phyloP scores from a whole-genome alignment of 2,888 invertebrate species.

The Apocheima hispidaria region DNA sequence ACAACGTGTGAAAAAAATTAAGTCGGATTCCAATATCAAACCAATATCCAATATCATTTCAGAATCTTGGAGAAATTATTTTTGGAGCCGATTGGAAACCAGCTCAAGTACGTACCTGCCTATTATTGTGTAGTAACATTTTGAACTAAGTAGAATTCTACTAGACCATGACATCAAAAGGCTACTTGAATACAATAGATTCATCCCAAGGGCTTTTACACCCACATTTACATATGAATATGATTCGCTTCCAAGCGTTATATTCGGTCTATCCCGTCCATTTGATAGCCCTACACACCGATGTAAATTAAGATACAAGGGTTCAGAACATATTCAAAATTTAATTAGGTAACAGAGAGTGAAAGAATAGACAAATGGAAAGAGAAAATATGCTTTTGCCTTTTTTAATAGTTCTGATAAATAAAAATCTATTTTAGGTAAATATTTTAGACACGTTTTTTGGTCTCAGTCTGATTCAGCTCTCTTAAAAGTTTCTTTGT shows the following conservation, averaged over 20 bases:
- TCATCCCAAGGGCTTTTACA: constrained; percentile 33
- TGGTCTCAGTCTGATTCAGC: no score
- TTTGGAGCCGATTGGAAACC: background rate
- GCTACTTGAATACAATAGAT: constrained; percentile 39
- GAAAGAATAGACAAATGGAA: background rate
- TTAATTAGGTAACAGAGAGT: constrained; percentile 1
- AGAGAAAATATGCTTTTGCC: no score
- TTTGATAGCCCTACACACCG: constrained; percentile 36
- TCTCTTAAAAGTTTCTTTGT: no score
- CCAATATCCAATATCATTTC: no score
- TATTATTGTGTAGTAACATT: background rate
- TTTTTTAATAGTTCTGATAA: no score
- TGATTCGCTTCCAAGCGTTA: constrained; percentile 53
- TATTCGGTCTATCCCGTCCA: constrained; percentile 54
- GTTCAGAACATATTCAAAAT: constrained; percentile 6
- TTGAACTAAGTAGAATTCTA: constrained; percentile 12
- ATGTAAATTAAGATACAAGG: constrained; percentile 22
- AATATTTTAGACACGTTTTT: no score
- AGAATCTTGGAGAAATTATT: no score
- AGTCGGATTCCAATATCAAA: no score
- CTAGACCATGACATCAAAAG: constrained; percentile 39
- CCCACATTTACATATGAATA: constrained; percentile 63
- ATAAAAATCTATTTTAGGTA: no score
- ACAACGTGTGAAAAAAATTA: no score
- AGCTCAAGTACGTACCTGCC: background rate